phyloP scores from a whole-genome alignment of 2,888 invertebrate species.

The Sipha maydis region DNA sequence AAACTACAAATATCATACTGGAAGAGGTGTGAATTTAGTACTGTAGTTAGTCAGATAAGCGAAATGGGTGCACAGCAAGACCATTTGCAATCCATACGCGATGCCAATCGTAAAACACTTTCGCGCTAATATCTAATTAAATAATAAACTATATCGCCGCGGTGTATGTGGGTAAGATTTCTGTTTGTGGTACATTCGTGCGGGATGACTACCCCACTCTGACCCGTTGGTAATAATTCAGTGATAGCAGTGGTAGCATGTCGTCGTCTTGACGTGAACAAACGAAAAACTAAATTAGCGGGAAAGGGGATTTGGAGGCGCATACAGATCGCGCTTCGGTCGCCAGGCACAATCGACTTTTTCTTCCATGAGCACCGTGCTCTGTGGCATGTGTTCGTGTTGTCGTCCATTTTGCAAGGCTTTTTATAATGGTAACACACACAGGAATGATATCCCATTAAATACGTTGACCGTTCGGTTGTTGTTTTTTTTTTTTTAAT shows the following conservation, averaged over 20 bases:
- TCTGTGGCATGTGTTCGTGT: slow-evolving; percentile 76
- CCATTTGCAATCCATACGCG: no score
- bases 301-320: neutral
- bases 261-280: no score
- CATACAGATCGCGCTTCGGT: slow-evolving; percentile 41
- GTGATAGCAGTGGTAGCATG: neutral
- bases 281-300: neutral
- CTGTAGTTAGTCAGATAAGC: no score
- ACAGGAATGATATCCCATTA: slow-evolving; percentile 50
- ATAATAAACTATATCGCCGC: no score
- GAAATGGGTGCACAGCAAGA: no score
- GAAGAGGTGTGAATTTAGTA: no score
- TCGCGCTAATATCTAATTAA: no score
- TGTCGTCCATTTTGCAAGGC: slow-evolving; percentile 75
- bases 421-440: slow-evolving; percentile 54
- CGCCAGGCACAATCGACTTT: neutral
- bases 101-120: no score
- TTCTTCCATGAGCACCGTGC: slow-evolving; percentile 48
- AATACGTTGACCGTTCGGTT: slow-evolving; percentile 55
- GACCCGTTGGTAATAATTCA: neutral
- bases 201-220: no score
- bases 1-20: no score
- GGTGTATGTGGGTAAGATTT: no score
- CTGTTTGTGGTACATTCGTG: no score
- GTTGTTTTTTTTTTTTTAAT: slow-evolving; percentile 14